A percentile compares a stretch with the other conserved stretches of the same genome.
Conservation (phyloP, 2,797 vertebrate genomes). For the Scolopax rusticola region DNA sequence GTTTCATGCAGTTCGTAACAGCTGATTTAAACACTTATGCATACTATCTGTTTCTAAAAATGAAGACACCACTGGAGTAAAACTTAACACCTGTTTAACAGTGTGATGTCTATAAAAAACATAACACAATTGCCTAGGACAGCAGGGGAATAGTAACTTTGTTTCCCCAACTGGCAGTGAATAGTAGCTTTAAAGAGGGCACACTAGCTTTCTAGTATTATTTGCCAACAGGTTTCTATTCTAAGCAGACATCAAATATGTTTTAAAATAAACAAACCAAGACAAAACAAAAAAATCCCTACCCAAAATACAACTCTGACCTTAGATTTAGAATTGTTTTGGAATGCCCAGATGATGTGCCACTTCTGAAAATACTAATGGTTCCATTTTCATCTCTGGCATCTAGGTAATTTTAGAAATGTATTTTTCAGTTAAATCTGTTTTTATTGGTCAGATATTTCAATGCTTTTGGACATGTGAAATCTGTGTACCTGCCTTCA, state of each 20-base stretch:
- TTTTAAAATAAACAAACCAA: not conserved
- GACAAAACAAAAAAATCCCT: not conserved
- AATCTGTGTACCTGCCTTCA: not conserved
- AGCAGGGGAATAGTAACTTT: constrained; percentile 45
- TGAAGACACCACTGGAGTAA: constrained; percentile 36
- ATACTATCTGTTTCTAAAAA: constrained; percentile 44
- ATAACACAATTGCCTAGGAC: constrained; percentile 31
- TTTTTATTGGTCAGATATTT: not conserved
- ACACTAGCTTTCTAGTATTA: not conserved
- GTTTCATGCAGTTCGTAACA: constrained; percentile 1
- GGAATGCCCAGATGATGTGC: not conserved
- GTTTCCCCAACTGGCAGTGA: constrained; percentile 10
- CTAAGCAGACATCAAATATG: not conserved
- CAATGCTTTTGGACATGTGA: rapidly evolving
- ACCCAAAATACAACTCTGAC: not conserved
- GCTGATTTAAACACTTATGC: constrained; percentile 29
- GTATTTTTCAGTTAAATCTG: not conserved
- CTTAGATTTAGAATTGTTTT: not conserved
- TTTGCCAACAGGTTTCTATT: constrained; percentile 24
- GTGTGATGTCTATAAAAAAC: constrained; percentile 51
- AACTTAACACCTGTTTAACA: constrained; percentile 67
- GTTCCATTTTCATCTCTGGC: not conserved
- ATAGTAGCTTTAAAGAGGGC: not conserved
- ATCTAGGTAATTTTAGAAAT: not conserved
- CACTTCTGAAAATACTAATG: not conserved